Evolutionary conservation across 2,797 vertebrate species (phyloP).

Genomic region (Rhinogobio ventralis): DNA sequence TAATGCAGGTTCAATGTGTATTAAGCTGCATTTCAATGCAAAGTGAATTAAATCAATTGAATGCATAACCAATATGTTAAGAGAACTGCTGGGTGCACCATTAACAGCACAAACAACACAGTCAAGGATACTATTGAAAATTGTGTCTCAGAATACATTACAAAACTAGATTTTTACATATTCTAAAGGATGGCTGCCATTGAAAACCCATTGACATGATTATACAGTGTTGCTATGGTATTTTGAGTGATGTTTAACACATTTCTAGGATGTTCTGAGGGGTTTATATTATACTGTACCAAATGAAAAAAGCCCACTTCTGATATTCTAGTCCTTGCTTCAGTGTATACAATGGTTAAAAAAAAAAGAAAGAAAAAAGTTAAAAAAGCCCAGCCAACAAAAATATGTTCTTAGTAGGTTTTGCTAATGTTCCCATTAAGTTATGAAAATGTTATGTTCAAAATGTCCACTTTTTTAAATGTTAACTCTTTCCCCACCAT

Average conservation of each 20-base stretch:
- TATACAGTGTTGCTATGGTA: not conserved
- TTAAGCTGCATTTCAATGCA: not conserved
- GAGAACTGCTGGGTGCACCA: not conserved
- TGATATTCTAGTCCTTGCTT: not conserved
- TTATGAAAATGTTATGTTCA: not conserved
- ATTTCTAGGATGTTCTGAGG: not conserved
- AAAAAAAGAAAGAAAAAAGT: no score
- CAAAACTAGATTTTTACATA: not conserved
- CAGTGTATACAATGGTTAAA: not conserved
- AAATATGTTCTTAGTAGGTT: not conserved
- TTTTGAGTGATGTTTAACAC: not conserved
- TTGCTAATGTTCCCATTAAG: not conserved
- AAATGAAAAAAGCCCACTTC: not conserved
- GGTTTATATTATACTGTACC: not conserved
- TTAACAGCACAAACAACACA: not conserved
- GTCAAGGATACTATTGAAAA: no score
- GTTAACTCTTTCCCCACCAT: no score
- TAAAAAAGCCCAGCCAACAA: no score
- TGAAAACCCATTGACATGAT: not conserved
- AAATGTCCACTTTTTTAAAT: no score
- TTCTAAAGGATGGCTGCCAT: not conserved
- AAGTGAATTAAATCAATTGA: slow-evolving; percentile 1
- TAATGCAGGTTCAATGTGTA: not conserved
- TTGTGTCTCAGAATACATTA: not conserved
- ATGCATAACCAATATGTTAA: not conserved